These are phyloP conservation scores for Drosophila nasuta DNA, from an alignment of 1,140 invertebrate genomes.

Conservation along the genomic window DNA sequence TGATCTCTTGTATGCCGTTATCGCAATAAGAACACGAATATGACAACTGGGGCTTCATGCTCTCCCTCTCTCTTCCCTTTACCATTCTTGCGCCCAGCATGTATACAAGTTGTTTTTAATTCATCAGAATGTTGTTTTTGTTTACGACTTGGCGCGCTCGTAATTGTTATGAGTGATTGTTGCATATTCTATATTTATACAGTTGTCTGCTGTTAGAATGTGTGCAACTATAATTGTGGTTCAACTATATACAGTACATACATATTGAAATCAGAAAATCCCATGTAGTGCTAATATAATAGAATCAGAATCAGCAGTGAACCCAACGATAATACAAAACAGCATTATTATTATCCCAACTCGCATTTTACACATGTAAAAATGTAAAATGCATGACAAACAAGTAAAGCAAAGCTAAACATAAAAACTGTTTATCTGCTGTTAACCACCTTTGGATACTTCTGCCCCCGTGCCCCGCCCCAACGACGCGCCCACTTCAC, in stretches of 20 bases:
- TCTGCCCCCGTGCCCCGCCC: background rate
- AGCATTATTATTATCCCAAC: constrained; percentile 30
- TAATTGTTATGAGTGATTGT: constrained; percentile 28
- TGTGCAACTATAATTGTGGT: background rate
- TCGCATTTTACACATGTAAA: constrained; percentile 73
- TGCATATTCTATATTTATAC: constrained; percentile 40
- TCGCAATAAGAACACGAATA: constrained; percentile 12
- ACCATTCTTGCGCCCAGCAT: background rate
- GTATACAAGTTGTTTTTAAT: constrained; percentile 32
- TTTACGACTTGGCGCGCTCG: constrained; percentile 6
- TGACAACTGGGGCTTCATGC: background rate
- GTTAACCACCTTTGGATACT: constrained; percentile 22
- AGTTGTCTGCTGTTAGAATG: constrained; percentile 23
- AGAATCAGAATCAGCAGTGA: no score
- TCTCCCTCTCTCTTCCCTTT: background rate
- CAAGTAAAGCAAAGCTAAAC: constrained; percentile 28
- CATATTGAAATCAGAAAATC: background rate
- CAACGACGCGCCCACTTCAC: background rate
- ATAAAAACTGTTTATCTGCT: constrained; percentile 52
- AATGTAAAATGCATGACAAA: constrained; percentile 42
- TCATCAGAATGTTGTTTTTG: constrained; percentile 32
- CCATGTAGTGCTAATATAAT: no score
- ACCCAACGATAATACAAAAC: background rate
- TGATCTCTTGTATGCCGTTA: constrained; percentile 15
- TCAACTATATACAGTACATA: background rate